Conservation (phyloP, 30 jellyfish, hydroid and myxozoan genomes). For the Turritopsis dohrnii region DNA sequence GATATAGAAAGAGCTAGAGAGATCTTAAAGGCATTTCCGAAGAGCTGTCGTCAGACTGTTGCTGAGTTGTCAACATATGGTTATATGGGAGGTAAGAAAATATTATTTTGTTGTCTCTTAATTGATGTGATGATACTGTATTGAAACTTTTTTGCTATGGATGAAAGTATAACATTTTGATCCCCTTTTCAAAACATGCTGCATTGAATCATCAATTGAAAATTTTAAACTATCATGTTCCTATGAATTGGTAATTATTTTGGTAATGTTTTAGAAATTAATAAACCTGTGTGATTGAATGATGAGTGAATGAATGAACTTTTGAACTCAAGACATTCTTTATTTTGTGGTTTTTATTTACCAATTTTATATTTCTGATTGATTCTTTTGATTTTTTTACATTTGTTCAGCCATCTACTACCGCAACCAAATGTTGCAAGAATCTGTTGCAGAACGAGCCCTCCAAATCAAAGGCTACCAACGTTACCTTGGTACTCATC, state of each 20-base stretch:
- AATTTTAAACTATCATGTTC: no score
- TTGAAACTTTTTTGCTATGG: no score
- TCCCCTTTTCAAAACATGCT: no score
- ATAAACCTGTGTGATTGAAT: no score
- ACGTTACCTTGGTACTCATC: slow-evolving; percentile 11
- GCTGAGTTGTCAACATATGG: neutral
- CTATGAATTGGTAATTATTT: no score
- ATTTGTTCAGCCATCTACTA: slow-evolving; percentile 9
- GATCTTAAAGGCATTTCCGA: neutral
- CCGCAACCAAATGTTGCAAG: neutral
- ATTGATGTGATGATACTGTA: no score
- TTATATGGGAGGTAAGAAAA: slow-evolving; percentile 9
- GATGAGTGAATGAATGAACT: no score
- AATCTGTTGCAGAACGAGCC: neutral
- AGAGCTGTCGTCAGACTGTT: neutral
- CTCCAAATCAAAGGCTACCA: slow-evolving; percentile 10
- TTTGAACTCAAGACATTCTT: no score
- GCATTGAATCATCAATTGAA: no score
- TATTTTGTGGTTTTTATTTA: neutral
- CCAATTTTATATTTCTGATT: neutral
- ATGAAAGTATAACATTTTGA: no score
- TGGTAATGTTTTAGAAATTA: no score
- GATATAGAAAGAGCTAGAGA: slow-evolving; percentile 8
- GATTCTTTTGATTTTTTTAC: neutral
- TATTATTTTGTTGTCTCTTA: neutral